These are phyloP conservation scores for Akabosia matsudoensis DNA, from an alignment of 1,140 invertebrate genomes.

Conservation along the genomic window DNA sequence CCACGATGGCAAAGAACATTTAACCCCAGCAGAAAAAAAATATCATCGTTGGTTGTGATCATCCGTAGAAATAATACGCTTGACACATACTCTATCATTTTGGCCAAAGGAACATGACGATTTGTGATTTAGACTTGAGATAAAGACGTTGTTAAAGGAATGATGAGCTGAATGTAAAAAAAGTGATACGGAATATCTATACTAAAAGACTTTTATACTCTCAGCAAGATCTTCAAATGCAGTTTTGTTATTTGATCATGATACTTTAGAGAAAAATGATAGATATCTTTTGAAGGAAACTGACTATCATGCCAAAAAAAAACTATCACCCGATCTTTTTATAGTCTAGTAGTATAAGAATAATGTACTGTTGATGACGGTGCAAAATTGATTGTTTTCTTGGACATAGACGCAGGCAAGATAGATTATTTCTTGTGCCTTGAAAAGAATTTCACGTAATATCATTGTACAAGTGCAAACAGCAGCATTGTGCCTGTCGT, in stretches of 20 bases:
- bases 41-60: too few relatives aligned
- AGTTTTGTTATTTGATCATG: not conserved
- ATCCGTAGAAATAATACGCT: not conserved
- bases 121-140: not conserved
- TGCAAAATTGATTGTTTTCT: not conserved
- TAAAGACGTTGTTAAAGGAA: conserved; percentile 10
- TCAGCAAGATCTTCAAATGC: not conserved
- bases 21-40: too few relatives aligned
- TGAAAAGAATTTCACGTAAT: too few relatives aligned
- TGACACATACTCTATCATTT: not conserved
- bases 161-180: not conserved
- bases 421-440: not conserved
- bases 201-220: too few relatives aligned
- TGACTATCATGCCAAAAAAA: not conserved
- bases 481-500: too few relatives aligned
- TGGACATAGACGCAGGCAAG: not conserved
- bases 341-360: not conserved
- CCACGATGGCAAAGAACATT: too few relatives aligned
- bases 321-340: not conserved
- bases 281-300: not conserved
- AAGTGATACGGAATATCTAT: too few relatives aligned
- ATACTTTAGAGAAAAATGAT: not conserved
- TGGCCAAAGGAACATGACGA: not conserved
- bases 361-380: not conserved
- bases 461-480: too few relatives aligned